Percentiles rank a stretch among this genome's conserved stretches.
phyloP scores from a whole-genome alignment of 2,888 invertebrate species.

The Hirudinaria manillensis region DNA sequence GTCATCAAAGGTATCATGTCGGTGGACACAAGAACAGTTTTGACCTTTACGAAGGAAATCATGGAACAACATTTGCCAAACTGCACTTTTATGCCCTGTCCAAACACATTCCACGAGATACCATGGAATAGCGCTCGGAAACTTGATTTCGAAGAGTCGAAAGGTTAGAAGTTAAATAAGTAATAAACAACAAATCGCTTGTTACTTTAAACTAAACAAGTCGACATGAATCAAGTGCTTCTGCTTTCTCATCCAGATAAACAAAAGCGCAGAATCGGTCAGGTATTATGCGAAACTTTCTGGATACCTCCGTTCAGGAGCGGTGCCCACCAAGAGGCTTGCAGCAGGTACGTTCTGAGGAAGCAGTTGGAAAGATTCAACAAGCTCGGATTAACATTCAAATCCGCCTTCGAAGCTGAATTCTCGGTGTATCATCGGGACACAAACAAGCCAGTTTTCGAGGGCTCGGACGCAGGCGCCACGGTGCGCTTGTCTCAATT shows the following conservation, averaged over 20 bases:
- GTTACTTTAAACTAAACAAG: not conserved
- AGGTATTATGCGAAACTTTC: slow-evolving; percentile 32
- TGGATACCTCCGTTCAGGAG: slow-evolving; percentile 18
- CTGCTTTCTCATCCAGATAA: not conserved
- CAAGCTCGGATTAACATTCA: slow-evolving; percentile 30
- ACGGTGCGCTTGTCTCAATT: not conserved
- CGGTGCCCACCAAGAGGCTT: slow-evolving; percentile 24
- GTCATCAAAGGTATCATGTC: not conserved
- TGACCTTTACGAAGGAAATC: not conserved
- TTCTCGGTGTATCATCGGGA: slow-evolving; percentile 26
- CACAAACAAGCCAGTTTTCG: slow-evolving; percentile 30
- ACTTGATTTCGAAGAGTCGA: not conserved
- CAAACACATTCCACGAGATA: slow-evolving; percentile 28
- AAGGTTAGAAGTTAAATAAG: not conserved
- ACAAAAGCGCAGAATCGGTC: slow-evolving; percentile 28
- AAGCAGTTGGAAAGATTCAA: slow-evolving; percentile 32
- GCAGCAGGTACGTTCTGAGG: slow-evolving; percentile 34
- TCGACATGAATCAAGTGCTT: not conserved
- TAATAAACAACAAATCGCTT: no score
- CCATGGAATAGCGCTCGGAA: slow-evolving; percentile 31
- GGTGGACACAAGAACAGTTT: not conserved
- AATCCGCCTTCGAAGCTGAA: slow-evolving; percentile 35
- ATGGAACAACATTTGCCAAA: slow-evolving; percentile 14
- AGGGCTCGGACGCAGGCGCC: slow-evolving; percentile 18
- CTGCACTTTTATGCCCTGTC: not conserved